Evolutionary conservation across 2,888 invertebrate species (phyloP).

Genomic region (Junonia oenone): DNA sequence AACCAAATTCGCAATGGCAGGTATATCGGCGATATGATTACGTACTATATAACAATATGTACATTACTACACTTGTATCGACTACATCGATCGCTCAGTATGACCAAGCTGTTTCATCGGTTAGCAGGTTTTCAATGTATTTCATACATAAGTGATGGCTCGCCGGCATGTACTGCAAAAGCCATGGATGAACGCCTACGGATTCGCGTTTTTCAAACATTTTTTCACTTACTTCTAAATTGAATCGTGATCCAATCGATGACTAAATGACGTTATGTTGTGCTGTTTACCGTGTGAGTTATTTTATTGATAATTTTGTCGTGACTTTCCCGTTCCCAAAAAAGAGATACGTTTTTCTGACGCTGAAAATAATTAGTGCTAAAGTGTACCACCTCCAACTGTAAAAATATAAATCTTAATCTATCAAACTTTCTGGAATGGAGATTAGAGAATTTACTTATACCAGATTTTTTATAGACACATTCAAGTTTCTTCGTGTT

Average conservation of each 20-base stretch:
- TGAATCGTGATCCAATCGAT: constrained; percentile 50
- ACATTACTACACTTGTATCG: constrained; percentile 1
- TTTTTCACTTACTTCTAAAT: constrained; percentile 41
- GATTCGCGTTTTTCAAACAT: constrained; percentile 37
- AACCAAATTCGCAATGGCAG: background rate
- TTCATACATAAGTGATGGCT: background rate
- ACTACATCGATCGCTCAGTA: constrained; percentile 11
- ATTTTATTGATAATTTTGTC: background rate
- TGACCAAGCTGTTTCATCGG: background rate
- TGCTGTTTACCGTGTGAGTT: background rate
- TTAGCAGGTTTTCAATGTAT: constrained; percentile 8
- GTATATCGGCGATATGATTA: background rate
- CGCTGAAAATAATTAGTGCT: no score
- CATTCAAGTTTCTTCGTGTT: no score
- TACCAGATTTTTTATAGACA: no score
- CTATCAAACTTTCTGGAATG: no score
- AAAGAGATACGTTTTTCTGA: background rate
- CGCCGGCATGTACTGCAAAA: background rate
- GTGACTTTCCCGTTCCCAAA: background rate
- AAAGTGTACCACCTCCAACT: no score
- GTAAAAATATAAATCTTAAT: no score
- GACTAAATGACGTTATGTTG: constrained; percentile 24
- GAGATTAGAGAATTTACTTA: no score
- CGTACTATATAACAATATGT: background rate
- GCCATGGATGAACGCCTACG: constrained; percentile 29